A percentile compares a stretch with the other conserved stretches of the same genome.
Conservation (phyloP, 2,797 vertebrate species). For the Myotis vivesi region DNA sequence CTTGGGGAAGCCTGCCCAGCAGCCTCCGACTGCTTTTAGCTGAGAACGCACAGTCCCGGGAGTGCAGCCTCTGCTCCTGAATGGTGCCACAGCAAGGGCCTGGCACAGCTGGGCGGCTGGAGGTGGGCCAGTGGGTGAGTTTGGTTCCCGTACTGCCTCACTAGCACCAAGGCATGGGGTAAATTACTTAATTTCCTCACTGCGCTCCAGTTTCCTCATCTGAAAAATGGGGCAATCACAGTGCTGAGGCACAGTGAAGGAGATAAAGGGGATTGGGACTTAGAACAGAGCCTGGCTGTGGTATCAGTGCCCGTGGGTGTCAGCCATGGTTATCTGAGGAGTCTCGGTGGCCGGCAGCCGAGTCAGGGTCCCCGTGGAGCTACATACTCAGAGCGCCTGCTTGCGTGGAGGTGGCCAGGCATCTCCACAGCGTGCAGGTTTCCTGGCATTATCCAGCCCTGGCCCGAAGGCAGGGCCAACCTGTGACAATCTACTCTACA, state of each 20-base stretch:
- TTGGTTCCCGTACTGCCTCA: no score
- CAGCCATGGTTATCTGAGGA: no score
- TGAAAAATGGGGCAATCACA: no score
- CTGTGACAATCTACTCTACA: background rate
- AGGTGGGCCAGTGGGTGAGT: rapidly evolving
- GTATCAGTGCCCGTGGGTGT: rapidly evolving
- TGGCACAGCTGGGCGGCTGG: background rate
- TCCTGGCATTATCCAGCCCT: background rate
- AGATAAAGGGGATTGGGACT: background rate
- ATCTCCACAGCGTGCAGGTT: rapidly evolving
- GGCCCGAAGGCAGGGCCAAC: rapidly evolving
- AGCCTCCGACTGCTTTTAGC: no score
- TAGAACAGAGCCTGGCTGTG: background rate
- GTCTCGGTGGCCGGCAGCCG: rapidly evolving
- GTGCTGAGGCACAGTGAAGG: background rate
- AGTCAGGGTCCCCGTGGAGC: no score
- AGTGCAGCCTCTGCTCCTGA: no score
- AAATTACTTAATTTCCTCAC: background rate
- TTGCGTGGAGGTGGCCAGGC: no score
- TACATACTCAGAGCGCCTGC: background rate
- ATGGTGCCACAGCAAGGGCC: background rate
- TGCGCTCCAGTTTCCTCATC: background rate
- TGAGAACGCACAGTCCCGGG: background rate
- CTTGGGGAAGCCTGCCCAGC: no score
- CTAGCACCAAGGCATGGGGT: no score